Conservation (phyloP, 2,888 invertebrate genomes). For the Eudasyphora cyanicolor region DNA sequence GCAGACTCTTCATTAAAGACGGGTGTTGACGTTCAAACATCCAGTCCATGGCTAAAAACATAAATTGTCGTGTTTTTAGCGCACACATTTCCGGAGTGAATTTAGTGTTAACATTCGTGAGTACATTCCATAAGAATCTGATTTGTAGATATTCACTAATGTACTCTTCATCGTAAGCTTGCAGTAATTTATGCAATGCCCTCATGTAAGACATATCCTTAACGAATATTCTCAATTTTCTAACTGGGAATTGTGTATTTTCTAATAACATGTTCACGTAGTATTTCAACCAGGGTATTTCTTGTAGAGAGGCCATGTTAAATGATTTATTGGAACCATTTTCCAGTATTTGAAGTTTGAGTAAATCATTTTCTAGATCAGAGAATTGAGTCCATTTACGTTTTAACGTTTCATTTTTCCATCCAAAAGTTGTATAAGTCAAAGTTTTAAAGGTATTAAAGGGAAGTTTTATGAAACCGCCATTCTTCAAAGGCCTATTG, state of each 20-base stretch:
- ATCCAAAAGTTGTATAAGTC: background rate
- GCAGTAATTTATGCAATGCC: background rate
- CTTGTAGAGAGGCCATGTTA: background rate
- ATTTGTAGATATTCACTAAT: conserved; percentile 19
- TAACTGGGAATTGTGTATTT: background rate
- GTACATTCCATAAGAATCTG: conserved; percentile 2
- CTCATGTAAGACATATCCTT: conserved; percentile 1
- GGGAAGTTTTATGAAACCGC: background rate
- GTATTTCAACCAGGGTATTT: background rate
- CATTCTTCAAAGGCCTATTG: background rate
- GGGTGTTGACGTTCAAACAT: conserved; percentile 1
- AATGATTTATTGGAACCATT: background rate
- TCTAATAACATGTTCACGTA: background rate
- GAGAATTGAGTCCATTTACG: conserved; percentile 1
- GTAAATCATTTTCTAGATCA: background rate
- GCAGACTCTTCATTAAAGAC: background rate
- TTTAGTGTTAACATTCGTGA: background rate
- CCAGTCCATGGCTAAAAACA: conserved; percentile 17
- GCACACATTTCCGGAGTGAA: conserved; percentile 17
- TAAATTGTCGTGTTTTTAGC: background rate
- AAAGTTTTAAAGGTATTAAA: background rate
- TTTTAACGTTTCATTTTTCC: background rate
- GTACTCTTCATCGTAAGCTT: background rate
- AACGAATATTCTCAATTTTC: background rate
- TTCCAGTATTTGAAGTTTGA: background rate